phyloP scores from a whole-genome alignment of 2,797 vertebrate genomes.

The Acipenser ruthenus region DNA sequence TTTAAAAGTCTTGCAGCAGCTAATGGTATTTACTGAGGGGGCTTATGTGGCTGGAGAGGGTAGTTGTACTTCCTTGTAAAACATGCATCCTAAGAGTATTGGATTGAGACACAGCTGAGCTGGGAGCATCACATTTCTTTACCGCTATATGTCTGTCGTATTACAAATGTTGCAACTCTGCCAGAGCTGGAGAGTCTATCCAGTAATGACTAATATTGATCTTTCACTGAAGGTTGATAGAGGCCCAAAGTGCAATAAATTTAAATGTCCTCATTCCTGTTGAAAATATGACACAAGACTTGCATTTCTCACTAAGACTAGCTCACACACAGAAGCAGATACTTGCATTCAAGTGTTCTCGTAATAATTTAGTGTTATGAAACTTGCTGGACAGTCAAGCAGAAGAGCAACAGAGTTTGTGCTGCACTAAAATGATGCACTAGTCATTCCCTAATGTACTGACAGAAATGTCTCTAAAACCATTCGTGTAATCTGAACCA shows the following conservation, averaged over 20 bases:
- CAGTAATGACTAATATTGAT: constrained; percentile 2
- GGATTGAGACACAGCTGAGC: not conserved
- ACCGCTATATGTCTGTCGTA: not conserved
- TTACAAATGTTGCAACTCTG: not conserved
- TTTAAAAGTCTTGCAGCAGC: constrained; percentile 7
- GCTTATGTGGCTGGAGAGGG: not conserved
- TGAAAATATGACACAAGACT: not conserved
- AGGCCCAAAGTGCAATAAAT: not conserved
- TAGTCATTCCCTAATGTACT: constrained; percentile 4
- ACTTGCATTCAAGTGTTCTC: not conserved
- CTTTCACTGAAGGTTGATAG: not conserved
- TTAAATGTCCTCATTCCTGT: not conserved
- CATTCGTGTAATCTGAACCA: constrained; percentile 2
- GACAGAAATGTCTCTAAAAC: constrained; percentile 1
- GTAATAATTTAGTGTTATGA: not conserved
- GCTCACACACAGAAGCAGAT: not conserved
- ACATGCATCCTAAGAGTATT: not conserved
- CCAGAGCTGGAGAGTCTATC: not conserved
- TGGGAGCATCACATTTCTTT: not conserved
- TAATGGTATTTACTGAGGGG: constrained; percentile 10
- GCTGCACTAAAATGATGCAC: not conserved
- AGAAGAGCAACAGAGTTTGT: not conserved
- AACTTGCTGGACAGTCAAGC: not conserved
- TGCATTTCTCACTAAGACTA: not conserved
- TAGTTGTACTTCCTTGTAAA: not conserved